Conservation (phyloP, 2,888 invertebrate species). For the Drosophila flavopinicola region DNA sequence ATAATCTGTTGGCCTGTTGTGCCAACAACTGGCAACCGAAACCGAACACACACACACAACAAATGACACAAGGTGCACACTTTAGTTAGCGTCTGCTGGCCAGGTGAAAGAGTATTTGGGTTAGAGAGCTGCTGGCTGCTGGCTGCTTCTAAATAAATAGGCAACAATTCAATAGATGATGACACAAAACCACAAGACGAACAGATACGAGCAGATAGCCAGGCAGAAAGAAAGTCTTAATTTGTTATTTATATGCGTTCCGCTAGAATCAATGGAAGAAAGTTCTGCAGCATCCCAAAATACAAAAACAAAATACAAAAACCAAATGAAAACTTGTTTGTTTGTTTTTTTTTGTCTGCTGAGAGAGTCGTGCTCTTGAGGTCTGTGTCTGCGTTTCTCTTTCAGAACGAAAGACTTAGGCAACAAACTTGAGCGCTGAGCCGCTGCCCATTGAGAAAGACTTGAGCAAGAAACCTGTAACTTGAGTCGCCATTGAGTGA, state of each 20-base stretch:
- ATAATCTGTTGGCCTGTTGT: conserved; percentile 61
- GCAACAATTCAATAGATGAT: conserved; percentile 55
- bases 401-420: conserved; percentile 79
- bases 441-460: conserved; percentile 69
- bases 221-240: conserved; percentile 71
- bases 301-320: conserved; percentile 26
- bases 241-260: conserved; percentile 73
- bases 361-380: conserved; percentile 38
- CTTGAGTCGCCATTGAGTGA: conserved; percentile 53
- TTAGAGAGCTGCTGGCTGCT: conserved; percentile 56
- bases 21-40: conserved; percentile 42
- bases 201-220: conserved; percentile 18
- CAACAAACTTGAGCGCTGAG: conserved; percentile 66
- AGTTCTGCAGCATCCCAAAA: conserved; percentile 71
- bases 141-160: conserved; percentile 39
- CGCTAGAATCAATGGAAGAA: conserved; percentile 75
- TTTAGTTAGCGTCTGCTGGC: conserved; percentile 16
- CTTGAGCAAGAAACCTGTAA: conserved; percentile 74
- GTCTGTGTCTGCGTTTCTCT: conserved; percentile 45
- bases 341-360: not conserved
- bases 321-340: conserved; percentile 39
- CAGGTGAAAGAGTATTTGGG: conserved; percentile 72
- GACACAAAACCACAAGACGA: conserved; percentile 57
- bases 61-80: conserved; percentile 72
- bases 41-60: conserved; percentile 30